Evolutionary conservation across 2,797 vertebrate species (phyloP).

Genomic region (Pampus argenteus): DNA sequence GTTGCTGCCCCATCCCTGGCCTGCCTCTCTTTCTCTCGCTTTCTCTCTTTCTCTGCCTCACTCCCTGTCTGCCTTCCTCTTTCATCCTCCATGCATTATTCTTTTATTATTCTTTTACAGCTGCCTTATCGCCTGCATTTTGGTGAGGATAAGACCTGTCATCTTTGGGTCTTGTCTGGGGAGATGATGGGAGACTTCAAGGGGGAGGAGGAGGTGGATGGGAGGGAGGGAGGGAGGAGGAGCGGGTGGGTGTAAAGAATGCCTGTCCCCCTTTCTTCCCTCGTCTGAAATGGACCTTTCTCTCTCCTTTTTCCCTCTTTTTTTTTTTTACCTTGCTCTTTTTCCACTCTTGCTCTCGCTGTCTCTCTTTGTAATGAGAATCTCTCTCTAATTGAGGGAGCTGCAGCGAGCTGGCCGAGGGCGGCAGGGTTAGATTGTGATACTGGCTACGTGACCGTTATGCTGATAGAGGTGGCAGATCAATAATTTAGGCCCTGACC

Average conservation of each 20-base stretch:
- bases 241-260: constrained; percentile 69
- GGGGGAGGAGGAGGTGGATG: constrained; percentile 72
- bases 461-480: constrained; percentile 97
- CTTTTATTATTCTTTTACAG: constrained; percentile 82
- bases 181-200: constrained; percentile 90
- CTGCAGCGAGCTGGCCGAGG: constrained; percentile 81
- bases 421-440: constrained; percentile 93
- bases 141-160: constrained; percentile 92
- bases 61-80: constrained; percentile 74
- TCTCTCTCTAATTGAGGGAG: constrained; percentile 97
- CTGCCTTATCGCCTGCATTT: constrained; percentile 85
- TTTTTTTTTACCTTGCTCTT: constrained; percentile 72
- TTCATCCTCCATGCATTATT: constrained; percentile 85
- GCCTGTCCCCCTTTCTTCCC: constrained; percentile 68
- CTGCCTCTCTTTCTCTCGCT: constrained; percentile 49
- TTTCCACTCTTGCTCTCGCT: constrained; percentile 85
- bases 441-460: constrained; percentile 96
- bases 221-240: constrained; percentile 47
- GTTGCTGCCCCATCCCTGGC: constrained; percentile 74
- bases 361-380: constrained; percentile 96
- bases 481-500: constrained; percentile 99
- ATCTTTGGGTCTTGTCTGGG: constrained; percentile 82
- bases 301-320: constrained; percentile 39
- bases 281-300: constrained; percentile 71
- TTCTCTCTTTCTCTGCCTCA: constrained; percentile 43